These are phyloP conservation scores for Hemiprocne comata DNA, from an alignment of 2,113 vertebrate species.

Conservation along the genomic window DNA sequence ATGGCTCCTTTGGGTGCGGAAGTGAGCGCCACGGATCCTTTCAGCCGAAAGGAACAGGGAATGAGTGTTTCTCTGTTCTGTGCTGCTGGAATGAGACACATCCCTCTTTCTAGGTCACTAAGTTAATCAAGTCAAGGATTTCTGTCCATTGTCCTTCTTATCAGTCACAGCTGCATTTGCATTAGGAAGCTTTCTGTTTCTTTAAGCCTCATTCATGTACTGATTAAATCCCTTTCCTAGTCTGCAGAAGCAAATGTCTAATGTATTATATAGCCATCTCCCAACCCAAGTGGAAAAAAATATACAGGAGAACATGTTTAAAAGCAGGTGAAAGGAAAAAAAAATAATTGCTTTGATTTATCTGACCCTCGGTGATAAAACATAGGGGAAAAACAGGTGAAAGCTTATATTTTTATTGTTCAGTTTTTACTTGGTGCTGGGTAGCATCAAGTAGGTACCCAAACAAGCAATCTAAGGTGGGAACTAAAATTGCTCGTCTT, in stretches of 20 bases:
- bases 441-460: neutral
- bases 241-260: constrained; percentile 45
- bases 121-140: constrained; percentile 75
- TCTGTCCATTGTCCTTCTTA: constrained; percentile 70
- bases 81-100: constrained; percentile 55
- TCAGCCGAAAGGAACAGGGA: constrained; percentile 58
- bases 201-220: constrained; percentile 54
- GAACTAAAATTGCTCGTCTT: constrained; percentile 5
- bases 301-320: neutral
- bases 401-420: neutral
- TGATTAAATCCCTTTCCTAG: constrained; percentile 61
- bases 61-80: constrained; percentile 67
- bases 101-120: constrained; percentile 72
- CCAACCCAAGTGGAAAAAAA: neutral
- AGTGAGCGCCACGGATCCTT: constrained; percentile 51
- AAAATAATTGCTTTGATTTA: neutral
- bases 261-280: constrained; percentile 55
- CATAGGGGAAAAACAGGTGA: neutral
- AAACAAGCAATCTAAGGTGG: neutral
- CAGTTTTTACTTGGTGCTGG: neutral
- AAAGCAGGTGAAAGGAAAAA: neutral
- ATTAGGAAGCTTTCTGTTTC: constrained; percentile 59
- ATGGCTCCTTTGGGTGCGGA: constrained; percentile 57
- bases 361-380: neutral
- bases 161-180: constrained; percentile 65